phyloP scores from a whole-genome alignment of 2,797 vertebrate genomes.

The Pogonophryne albipinna region DNA sequence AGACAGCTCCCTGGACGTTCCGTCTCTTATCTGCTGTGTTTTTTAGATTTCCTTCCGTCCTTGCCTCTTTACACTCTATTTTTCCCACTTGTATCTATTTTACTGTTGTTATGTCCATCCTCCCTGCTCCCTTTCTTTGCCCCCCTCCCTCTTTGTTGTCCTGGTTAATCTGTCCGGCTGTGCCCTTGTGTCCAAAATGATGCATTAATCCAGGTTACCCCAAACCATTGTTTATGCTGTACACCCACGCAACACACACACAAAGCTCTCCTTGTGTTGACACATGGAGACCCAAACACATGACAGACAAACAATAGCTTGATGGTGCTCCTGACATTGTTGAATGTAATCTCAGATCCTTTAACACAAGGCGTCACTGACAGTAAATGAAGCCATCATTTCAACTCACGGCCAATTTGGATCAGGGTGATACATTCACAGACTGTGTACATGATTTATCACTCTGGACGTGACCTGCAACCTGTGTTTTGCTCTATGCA shows the following conservation, averaged over 20 bases:
- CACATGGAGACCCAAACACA: slow-evolving; percentile 52
- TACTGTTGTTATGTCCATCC: not conserved
- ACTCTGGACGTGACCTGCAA: slow-evolving; percentile 41
- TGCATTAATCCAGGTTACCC: slow-evolving; percentile 79
- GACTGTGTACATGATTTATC: slow-evolving; percentile 51
- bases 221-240: slow-evolving; percentile 67
- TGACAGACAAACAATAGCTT: slow-evolving; percentile 57
- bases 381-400: slow-evolving; percentile 63
- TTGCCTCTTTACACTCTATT: slow-evolving; percentile 14
- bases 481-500: slow-evolving; percentile 35
- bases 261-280: slow-evolving; percentile 40
- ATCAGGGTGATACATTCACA: slow-evolving; percentile 45
- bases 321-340: slow-evolving; percentile 37
- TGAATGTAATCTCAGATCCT: slow-evolving; percentile 62
- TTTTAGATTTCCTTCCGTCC: not conserved
- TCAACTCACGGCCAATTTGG: slow-evolving; percentile 38
- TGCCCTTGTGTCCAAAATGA: slow-evolving; percentile 70
- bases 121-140: slow-evolving; percentile 13
- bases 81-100: not conserved
- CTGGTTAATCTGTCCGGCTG: slow-evolving; percentile 65
- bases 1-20: not conserved
- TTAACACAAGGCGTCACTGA: slow-evolving; percentile 41
- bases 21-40: not conserved
- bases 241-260: slow-evolving; percentile 30
- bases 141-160: slow-evolving; percentile 43